These are phyloP conservation scores for Ornithorhynchus anatinus DNA, from an alignment of 2,113 vertebrate species.

Conservation along the genomic window DNA sequence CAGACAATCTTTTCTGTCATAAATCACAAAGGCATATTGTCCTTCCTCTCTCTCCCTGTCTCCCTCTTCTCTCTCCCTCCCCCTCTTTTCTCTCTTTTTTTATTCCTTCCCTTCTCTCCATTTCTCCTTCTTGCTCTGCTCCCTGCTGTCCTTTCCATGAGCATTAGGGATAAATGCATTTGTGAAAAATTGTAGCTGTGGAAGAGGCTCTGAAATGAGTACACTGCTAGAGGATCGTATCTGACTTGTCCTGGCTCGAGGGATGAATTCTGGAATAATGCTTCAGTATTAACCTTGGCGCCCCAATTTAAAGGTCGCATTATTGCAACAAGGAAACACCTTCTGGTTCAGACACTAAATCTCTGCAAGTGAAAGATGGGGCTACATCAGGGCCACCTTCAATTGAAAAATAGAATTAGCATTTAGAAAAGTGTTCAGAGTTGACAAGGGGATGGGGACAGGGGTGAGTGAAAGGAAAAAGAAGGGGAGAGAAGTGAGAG, in stretches of 20 bases:
- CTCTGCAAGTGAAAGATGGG: not conserved
- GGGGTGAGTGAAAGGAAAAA: not conserved
- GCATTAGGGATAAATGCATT: slow-evolving; percentile 25
- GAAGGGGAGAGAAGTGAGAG: not conserved
- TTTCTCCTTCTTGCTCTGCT: not conserved
- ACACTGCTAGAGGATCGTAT: not conserved
- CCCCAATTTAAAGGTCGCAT: slow-evolving; percentile 45
- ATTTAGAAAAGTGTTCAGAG: not conserved
- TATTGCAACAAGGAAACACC: slow-evolving; percentile 9
- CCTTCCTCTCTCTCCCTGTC: not conserved
- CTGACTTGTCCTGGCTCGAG: not conserved
- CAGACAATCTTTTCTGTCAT: slow-evolving; percentile 25
- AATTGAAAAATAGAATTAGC: slow-evolving; percentile 14
- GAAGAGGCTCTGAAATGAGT: slow-evolving; percentile 9
- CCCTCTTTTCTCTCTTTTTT: not conserved
- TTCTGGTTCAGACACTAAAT: slow-evolving; percentile 17
- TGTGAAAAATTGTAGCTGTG: slow-evolving; percentile 11
- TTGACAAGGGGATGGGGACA: not conserved
- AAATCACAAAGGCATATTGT: slow-evolving; percentile 22
- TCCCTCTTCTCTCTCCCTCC: not conserved
- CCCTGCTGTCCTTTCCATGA: not conserved
- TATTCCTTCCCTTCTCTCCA: not conserved
- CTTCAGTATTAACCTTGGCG: slow-evolving; percentile 27
- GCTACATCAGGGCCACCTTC: not conserved
- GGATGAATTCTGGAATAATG: slow-evolving; percentile 23